phyloP scores from a whole-genome alignment of 2,888 invertebrate genomes.

The Actias luna region DNA sequence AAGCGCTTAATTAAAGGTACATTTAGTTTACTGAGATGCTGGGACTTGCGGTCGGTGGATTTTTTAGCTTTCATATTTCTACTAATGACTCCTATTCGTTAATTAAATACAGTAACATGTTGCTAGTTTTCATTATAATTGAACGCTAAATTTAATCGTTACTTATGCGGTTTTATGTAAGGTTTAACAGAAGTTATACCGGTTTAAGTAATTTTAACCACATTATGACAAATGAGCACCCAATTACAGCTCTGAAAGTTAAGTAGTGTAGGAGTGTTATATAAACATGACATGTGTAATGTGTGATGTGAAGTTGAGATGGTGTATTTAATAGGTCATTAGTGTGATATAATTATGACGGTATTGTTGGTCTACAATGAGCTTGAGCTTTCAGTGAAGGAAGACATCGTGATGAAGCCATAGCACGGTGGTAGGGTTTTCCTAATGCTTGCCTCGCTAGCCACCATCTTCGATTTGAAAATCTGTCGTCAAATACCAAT shows the following conservation, averaged over 20 bases:
- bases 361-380: too few species aligned
- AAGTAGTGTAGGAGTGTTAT: neutral
- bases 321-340: too few species aligned
- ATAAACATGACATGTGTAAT: too few species aligned
- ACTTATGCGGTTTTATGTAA: neutral
- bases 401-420: too few species aligned
- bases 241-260: neutral
- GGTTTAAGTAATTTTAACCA: neutral
- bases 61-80: neutral
- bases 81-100: constrained; percentile 12
- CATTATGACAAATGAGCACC: neutral
- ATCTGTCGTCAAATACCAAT: too few species aligned
- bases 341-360: too few species aligned
- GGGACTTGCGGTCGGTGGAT: neutral
- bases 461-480: too few species aligned
- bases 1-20: constrained; percentile 5
- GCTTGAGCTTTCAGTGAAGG: too few species aligned
- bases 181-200: neutral
- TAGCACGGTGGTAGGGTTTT: too few species aligned
- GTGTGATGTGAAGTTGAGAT: too few species aligned
- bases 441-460: too few species aligned
- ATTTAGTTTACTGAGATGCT: neutral
- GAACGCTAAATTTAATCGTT: neutral
- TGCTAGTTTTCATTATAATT: neutral
- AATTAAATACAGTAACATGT: constrained; percentile 5